Evolutionary conservation across 2,797 vertebrate species (phyloP), one percentile per base, ranked within the genome.

Genomic region (Apodemus agrarius): DNA sequence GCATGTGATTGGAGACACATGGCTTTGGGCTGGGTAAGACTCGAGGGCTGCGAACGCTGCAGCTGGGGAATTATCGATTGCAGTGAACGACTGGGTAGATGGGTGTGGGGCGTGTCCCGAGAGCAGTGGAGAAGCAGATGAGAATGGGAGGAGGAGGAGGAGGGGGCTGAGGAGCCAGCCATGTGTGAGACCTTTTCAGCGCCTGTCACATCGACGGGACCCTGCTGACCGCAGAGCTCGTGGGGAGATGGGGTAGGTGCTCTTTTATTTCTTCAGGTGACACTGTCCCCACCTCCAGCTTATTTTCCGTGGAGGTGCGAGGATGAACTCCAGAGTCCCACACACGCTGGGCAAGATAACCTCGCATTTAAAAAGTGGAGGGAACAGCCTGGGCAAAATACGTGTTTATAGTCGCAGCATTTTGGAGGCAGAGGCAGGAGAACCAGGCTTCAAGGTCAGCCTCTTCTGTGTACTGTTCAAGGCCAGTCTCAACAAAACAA

Each of bases 201-300:
- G 5, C n/a, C 13, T 17, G 9, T 37, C 0, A 16, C 12, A 3
- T 1, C 6, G 49, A 82, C 0, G 4, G 57, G n/a, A 61, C 57
- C 61, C 22, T 61, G 80, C n/a, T 29, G 80, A 14, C 57, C n/a
- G 17, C 26, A 46, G 59, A 43, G 4, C 37, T 83, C 10, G 10
- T 43, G 81, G 19, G 61, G 81, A 40, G 26, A 40, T 40, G 54
- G 37, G 16, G 37, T 4, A 34, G 78, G 21, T n/a, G 29, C 17
- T 43, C 57, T 29, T 63, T 69, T 24, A 1, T 61, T 7, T 9
- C 34, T 92, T 85, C 29, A 4, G 0, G 43, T 8, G 80, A 13
- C 26, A 54, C 46, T n/a, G 0, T 65, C 46, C 11, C 1, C 0
- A 22, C 21, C 14, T 12, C 8, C 1, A 21, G 34, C 19, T 31